A percentile compares a stretch with the other conserved stretches of the same genome.
These are phyloP conservation scores for Lepisosteus osseus DNA, from an alignment of 2,113 vertebrate genomes.

Conservation along the genomic window DNA sequence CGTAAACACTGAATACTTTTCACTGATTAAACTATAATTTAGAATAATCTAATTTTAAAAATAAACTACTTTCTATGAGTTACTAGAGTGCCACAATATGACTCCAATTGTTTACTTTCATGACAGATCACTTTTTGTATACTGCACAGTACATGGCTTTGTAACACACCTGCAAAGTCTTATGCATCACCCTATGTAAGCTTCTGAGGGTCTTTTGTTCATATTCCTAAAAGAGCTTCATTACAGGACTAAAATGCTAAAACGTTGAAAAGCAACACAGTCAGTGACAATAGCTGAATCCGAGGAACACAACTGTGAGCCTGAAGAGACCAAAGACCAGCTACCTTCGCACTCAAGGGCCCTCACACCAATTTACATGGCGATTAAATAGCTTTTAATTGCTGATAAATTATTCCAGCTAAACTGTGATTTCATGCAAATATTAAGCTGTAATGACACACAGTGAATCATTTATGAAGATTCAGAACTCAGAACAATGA, in stretches of 20 bases:
- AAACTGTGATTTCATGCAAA: constrained; percentile 97
- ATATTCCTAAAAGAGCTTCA: constrained; percentile 16
- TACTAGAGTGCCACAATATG: too few relatives aligned
- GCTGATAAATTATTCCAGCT: constrained; percentile 87
- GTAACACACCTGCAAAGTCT: background rate
- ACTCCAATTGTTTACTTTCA: too few relatives aligned
- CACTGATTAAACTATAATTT: too few relatives aligned
- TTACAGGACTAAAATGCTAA: constrained; percentile 32
- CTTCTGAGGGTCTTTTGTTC: background rate
- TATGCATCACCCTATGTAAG: background rate
- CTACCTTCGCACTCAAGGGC: constrained; percentile 59
- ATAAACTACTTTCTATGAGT: too few relatives aligned
- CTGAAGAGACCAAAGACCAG: constrained; percentile 41
- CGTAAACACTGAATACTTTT: too few relatives aligned
- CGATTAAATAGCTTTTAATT: constrained; percentile 93
- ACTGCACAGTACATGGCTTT: too few relatives aligned
- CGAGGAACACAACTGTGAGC: constrained; percentile 40
- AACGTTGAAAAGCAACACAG: constrained; percentile 40
- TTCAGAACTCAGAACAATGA: constrained; percentile 82
- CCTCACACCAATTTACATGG: constrained; percentile 75
- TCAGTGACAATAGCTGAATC: constrained; percentile 39
- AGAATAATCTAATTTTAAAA: too few relatives aligned
- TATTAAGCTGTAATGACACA: constrained; percentile 89
- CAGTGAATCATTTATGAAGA: constrained; percentile 87
- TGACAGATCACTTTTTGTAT: too few relatives aligned